These are phyloP conservation scores for Huso huso DNA, from an alignment of 2,797 vertebrate species.

Conservation along the genomic window DNA sequence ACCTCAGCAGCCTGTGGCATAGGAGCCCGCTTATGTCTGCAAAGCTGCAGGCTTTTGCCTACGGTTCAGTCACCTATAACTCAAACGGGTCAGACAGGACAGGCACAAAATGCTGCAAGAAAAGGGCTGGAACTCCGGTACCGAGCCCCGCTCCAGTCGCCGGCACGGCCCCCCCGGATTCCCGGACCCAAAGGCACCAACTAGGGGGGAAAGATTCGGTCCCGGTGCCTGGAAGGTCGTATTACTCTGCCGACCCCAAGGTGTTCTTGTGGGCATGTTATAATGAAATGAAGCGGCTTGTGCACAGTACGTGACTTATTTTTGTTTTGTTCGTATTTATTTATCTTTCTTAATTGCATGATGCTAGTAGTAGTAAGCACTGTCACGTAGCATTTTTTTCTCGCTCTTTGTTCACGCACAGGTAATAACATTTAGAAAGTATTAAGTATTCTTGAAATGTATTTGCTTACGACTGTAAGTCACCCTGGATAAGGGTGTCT, in stretches of 20 bases:
- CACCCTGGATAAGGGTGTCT: too few relatives aligned
- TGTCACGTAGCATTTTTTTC: too few relatives aligned
- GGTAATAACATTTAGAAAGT: too few relatives aligned
- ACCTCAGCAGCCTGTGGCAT: slow-evolving; percentile 17
- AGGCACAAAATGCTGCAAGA: slow-evolving; percentile 25
- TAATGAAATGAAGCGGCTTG: slow-evolving; percentile 52
- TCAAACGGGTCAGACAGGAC: slow-evolving; percentile 8
- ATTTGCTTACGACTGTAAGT: too few relatives aligned
- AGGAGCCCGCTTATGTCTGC: slow-evolving; percentile 20
- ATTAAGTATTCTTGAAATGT: too few relatives aligned
- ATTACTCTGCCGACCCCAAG: slow-evolving; percentile 40
- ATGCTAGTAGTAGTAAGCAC: too few relatives aligned
- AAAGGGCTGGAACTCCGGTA: slow-evolving; percentile 11
- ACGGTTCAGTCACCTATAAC: slow-evolving; percentile 25
- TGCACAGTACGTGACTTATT: slow-evolving; percentile 49
- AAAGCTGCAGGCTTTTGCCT: slow-evolving; percentile 28
- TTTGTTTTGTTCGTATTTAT: too few relatives aligned
- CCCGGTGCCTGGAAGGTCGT: slow-evolving; percentile 33
- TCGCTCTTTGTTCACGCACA: too few relatives aligned
- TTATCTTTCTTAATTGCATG: too few relatives aligned
- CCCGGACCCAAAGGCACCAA: slow-evolving; percentile 26
- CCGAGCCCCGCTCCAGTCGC: slow-evolving; percentile 5
- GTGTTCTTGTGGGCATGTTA: slow-evolving; percentile 54
- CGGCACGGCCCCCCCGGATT: slow-evolving; percentile 13
- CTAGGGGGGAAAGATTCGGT: slow-evolving; percentile 36